Conservation (phyloP, 2,888 invertebrate genomes). For the Cyrtodaria siliqua region DNA sequence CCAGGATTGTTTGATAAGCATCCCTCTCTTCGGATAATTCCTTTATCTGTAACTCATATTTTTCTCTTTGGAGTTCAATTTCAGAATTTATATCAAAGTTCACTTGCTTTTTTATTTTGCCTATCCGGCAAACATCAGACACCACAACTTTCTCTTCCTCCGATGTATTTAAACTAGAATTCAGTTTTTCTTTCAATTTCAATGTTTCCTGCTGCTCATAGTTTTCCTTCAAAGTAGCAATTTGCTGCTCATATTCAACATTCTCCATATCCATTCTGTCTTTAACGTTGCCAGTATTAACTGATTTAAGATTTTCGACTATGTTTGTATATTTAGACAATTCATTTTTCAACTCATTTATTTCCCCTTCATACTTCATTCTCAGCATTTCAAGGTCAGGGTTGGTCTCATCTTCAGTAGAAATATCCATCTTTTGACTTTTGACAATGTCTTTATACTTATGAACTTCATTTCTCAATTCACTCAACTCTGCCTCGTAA, state of each 20-base stretch:
- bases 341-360: no score
- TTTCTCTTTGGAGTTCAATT: constrained; percentile 20
- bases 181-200: no score
- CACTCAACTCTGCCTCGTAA: constrained; percentile 14
- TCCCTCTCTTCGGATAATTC: constrained; percentile 33
- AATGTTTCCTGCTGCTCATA: not conserved
- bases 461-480: constrained; percentile 13
- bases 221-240: constrained; percentile 25
- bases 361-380: not conserved
- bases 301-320: no score
- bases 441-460: constrained; percentile 1
- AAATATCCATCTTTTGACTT: not conserved
- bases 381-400: not conserved
- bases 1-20: constrained; percentile 11
- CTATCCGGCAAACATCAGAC: constrained; percentile 1
- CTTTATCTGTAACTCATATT: constrained; percentile 7
- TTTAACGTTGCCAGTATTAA: no score
- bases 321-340: no score
- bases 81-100: constrained; percentile 26
- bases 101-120: constrained; percentile 12
- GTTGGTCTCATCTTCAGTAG: not conserved
- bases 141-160: not conserved
- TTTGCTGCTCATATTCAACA: constrained; percentile 32
- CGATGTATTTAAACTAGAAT: no score
- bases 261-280: constrained; percentile 5